Base-by-base conservation (phyloP, 2,797 vertebrate genomes). In the Enteromius treurensis region DNA sequence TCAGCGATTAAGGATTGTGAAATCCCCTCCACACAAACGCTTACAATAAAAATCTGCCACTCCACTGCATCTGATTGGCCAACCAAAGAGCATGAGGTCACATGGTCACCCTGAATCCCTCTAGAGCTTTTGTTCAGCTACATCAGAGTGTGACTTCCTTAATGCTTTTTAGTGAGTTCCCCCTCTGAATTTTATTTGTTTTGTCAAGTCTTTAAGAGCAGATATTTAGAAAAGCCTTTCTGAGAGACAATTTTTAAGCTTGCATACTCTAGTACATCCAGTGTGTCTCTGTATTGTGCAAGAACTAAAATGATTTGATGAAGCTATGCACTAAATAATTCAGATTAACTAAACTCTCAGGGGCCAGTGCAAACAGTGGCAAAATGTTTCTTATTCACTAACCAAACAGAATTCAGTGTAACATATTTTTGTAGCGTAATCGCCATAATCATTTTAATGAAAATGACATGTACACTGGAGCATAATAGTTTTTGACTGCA, bases 101-200 rank as follows among this genome's bases (percentile, higher is more conserved):
- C 80, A 77, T 14, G 0, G 80, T 87, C 88, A 82, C 85, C 82
- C 89, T 80, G 85, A 86, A 79, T 71, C 86, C 85, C 88, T 88
- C 85, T 84, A 80, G 82, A 77, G 82, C 86, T 89, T 90, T 93
- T 93, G 90, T 93, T 89, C 89, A 77, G 83, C 89, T 84, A 89
- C 86, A 89, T 62, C 91, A 67, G 49, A 90, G 89, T 92, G 89
- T 91, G 89, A 51, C 67, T 85, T 73, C 53, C 29, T 76, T n/a
- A 81, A 77, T 83, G 84, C 86, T 77, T 91, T 68, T 78, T 29
- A 45, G 47, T 70, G 62, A 68, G 47, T 75, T 37, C 21, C 53
- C 65, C 45, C 32, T 32, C 60, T 82, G 62, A 53, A 14, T 53
- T 75, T 65, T 67, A 21, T 75, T 81, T 67, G 62, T 75, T 76